A percentile compares a stretch with the other conserved stretches of the same genome.
Conservation (phyloP, 2,113 vertebrate genomes). For the Rhineura floridana region DNA sequence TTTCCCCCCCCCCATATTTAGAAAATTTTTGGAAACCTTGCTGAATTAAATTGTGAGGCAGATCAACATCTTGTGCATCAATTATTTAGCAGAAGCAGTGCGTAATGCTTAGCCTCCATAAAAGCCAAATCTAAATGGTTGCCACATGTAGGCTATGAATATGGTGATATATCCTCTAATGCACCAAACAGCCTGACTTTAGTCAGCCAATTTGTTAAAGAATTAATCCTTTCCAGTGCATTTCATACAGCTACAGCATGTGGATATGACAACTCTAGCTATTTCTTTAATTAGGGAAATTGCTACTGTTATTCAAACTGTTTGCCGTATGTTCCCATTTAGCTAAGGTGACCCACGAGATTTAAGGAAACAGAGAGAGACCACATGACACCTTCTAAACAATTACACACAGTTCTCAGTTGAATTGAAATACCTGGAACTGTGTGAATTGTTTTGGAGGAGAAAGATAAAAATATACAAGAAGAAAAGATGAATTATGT, state of each 20-base stretch:
- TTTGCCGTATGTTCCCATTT: background rate
- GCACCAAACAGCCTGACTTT: constrained; percentile 6
- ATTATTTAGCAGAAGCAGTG: constrained; percentile 15
- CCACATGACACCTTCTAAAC: background rate
- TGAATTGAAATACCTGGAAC: background rate
- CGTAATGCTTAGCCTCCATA: background rate
- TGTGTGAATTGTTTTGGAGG: constrained; percentile 3
- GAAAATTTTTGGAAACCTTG: background rate
- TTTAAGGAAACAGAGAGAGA: background rate
- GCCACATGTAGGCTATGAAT: background rate
- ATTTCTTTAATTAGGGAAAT: constrained; percentile 25
- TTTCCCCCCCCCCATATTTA: background rate
- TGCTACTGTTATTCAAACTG: background rate
- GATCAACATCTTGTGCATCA: constrained; percentile 17
- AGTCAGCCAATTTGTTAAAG: constrained; percentile 14
- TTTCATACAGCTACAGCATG: background rate
- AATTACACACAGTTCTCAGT: background rate
- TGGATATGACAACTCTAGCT: background rate
- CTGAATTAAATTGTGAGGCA: constrained; percentile 10
- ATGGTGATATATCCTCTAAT: background rate
- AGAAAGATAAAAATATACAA: background rate
- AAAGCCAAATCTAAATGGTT: constrained; percentile 2
- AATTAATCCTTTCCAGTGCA: constrained; percentile 1
- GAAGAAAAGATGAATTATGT: constrained; percentile 11
- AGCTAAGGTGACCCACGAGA: background rate